Base-by-base conservation (phyloP, 2,888 invertebrate species). In the Drosophila niveifrons region DNA sequence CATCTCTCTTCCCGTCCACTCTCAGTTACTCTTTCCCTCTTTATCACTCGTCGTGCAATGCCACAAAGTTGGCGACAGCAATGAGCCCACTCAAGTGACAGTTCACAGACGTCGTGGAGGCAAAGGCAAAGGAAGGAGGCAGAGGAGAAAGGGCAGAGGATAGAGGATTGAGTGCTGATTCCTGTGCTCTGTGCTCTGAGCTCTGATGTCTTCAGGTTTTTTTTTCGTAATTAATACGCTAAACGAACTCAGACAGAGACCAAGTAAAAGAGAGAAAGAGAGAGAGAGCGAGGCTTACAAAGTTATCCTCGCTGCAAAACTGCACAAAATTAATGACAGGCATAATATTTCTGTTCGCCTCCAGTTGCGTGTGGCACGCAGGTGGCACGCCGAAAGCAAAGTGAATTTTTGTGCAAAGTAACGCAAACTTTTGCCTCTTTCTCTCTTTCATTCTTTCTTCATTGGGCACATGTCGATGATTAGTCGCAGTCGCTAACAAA, bases 241-340 rank as follows among this genome's bases (percentile, higher is more conserved):
- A 57, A 72, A 28, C 59, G 44, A 17, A 51, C 44, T 34, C 58
- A 46, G 11, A 44, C 34, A 52, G 31, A 17, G n/a, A n/a, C n/a
- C n/a, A n/a, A n/a, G n/a, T n/a, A n/a, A n/a, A n/a, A n/a, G 11
- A 10, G 18, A 15, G 13, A 41, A 8, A n/a, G 31, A 18, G 36
- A 23, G 36, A 47, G 43, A 11, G 23, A 55, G 53, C 17, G 29
- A 63, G 17, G 31, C 63, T 31, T 36, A 34, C 10, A 1, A 31
- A 46, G 23, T 23, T 13, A 6, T 39, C 23, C 36, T 15, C 11
- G 36, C 48, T 71, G 74, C 57, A 71, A 28, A 78, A 57, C 67
- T 82, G 68, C 80, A 78, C 65, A 73, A 70, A 70, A 83, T 86
- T 81, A 82, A 82, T 82, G 81, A 83, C 83, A 69, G 81, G 47